Base-by-base conservation (phyloP, 2,113 vertebrate species). In the Centropus bengalensis region DNA sequence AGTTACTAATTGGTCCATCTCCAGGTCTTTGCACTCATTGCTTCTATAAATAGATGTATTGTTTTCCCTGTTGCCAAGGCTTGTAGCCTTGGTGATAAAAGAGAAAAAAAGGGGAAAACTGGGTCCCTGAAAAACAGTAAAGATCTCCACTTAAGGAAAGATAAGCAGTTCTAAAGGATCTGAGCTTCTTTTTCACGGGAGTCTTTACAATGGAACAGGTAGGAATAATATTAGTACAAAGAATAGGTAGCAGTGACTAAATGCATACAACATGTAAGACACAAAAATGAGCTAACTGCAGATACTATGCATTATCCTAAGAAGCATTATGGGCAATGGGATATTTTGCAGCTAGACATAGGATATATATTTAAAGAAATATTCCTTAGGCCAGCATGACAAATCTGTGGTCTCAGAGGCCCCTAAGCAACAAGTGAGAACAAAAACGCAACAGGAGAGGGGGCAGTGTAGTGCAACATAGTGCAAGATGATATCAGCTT, bases 41-140 rank as follows among this genome's bases (percentile, higher is more conserved):
- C 52, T 94, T 94, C 95, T 97, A 96, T 95, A 97, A 95, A 96
- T 95, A 96, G 82, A 87, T 93, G 42, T 86, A 91, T 93, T 7
- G 5, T 89, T 96, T 95, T 96, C 40, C 73, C 81, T 88, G 94
- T 95, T 96, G 92, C 92, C 92, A 88, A 96, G 96, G 93, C 86
- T 94, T 86, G 93, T 96, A 97, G 89, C 89, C 94, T 94, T 97
- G 96, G 95, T 96, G 95, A 97, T 89, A 89, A 91, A 92, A 85
- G 66, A 95, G 36, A 91, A 71, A 74, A 85, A 82, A 33, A 60
- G 32, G 32, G 30, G 38, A 88, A 91, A 94, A 90, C 6, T 64
- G 45, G 19, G 76, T 93, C 63, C 33, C 73, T 81, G 83, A 71
- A 85, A 78, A 91, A 51, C 36, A n/a, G 49, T 51, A 54, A 70